Percentiles rank a stretch among this genome's conserved stretches.
Conservation (phyloP, 2,113 vertebrate genomes). For the Thunnus thynnus region DNA sequence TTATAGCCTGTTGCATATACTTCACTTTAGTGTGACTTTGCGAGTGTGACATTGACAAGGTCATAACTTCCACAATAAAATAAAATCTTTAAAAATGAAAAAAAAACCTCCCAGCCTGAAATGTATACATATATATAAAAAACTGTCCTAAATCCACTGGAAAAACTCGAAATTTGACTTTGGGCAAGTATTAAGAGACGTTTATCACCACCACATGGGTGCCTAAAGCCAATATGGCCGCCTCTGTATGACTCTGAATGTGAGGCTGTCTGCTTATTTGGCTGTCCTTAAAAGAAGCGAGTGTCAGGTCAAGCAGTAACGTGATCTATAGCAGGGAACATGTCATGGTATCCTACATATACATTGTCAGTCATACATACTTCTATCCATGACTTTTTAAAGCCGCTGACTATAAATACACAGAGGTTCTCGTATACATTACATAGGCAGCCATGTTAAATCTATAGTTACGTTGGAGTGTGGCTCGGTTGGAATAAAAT, state of each 20-base stretch:
- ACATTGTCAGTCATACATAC: conserved; percentile 30
- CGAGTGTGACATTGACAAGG: conserved; percentile 49
- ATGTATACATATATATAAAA: too few species aligned
- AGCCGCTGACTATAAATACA: conserved; percentile 67
- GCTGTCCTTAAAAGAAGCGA: conserved; percentile 30
- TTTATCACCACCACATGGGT: not conserved
- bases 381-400: conserved; percentile 41
- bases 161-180: not conserved
- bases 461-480: conserved; percentile 6
- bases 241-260: conserved; percentile 3
- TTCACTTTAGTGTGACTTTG: conserved; percentile 39
- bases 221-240: conserved; percentile 55
- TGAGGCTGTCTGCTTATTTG: conserved; percentile 16
- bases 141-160: not conserved
- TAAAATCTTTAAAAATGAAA: too few species aligned
- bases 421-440: conserved; percentile 51
- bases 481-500: not conserved
- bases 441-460: conserved; percentile 37
- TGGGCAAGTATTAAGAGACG: not conserved
- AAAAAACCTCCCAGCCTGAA: too few species aligned
- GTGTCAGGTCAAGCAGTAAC: conserved; percentile 65
- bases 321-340: conserved; percentile 55
- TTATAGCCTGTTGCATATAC: not conserved
- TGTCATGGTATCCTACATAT: conserved; percentile 58
- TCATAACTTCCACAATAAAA: not conserved